A percentile compares a stretch with the other conserved stretches of the same genome.
These are phyloP conservation scores for Engystomops pustulosus DNA, from an alignment of 2,113 vertebrate genomes.

Conservation along the genomic window DNA sequence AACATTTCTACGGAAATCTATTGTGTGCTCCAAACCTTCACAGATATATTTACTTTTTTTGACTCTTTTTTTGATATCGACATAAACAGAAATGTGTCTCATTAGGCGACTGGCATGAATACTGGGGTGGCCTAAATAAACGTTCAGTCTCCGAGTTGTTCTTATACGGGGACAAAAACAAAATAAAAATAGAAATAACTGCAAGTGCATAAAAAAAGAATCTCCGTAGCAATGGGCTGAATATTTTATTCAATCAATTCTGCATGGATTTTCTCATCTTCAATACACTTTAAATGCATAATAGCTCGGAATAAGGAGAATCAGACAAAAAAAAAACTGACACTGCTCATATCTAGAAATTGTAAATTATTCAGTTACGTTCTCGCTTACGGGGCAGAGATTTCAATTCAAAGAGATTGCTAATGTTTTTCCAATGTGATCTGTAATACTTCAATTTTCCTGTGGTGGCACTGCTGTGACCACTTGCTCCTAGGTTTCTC, in stretches of 20 bases:
- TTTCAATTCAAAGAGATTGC: background rate
- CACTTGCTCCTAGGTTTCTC: no score
- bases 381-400: background rate
- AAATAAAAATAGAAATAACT: background rate
- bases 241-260: slow-evolving; percentile 10
- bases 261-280: background rate
- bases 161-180: background rate
- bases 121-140: background rate
- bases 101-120: slow-evolving; percentile 9
- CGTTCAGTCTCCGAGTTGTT: background rate
- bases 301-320: background rate
- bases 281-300: background rate
- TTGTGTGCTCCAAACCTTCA: background rate
- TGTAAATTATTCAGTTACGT: background rate
- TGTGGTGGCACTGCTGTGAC: no score
- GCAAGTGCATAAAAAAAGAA: background rate
- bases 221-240: background rate
- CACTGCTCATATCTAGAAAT: background rate
- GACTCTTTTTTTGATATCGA: background rate
- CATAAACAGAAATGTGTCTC: background rate
- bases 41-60: slow-evolving; percentile 1
- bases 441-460: no score
- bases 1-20: background rate
- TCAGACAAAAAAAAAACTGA: background rate
- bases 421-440: background rate